phyloP scores from a whole-genome alignment of 2,797 vertebrate species.

The Rhabdophis nuchalis region DNA sequence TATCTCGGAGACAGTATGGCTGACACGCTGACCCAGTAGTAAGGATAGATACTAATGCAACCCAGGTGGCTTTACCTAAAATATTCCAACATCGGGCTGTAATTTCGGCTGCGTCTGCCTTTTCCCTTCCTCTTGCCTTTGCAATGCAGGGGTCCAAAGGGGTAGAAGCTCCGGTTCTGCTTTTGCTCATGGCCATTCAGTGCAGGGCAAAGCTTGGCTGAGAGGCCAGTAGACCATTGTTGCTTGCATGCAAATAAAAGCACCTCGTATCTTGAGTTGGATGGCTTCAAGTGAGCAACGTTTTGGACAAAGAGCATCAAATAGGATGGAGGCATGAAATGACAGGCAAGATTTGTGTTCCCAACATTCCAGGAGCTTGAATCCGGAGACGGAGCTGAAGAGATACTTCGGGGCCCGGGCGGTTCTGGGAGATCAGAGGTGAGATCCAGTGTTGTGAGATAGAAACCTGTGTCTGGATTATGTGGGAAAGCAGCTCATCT shows the following conservation, averaged over 20 bases:
- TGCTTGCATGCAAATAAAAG: background rate
- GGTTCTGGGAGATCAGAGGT: constrained; percentile 94
- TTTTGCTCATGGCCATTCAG: background rate
- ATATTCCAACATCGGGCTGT: background rate
- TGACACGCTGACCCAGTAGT: background rate
- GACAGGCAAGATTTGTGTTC: constrained; percentile 7
- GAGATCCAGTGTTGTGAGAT: constrained; percentile 1
- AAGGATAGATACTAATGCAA: background rate
- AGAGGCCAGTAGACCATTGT: background rate
- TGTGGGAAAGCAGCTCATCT: background rate
- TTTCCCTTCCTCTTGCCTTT: background rate
- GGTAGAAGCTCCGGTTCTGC: background rate
- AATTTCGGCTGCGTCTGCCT: background rate
- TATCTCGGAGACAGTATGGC: background rate
- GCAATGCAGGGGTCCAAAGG: background rate
- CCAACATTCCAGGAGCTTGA: constrained; percentile 81
- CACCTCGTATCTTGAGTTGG: background rate
- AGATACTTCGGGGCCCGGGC: constrained; percentile 94
- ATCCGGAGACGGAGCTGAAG: constrained; percentile 94
- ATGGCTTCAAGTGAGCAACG: background rate
- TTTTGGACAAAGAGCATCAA: background rate
- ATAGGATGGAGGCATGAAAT: background rate
- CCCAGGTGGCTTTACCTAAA: background rate
- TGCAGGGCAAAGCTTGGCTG: background rate
- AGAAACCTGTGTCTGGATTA: background rate